Percentiles rank a stretch among this genome's conserved stretches.
These are phyloP conservation scores for Drosophila ananassae DNA, from an alignment of 1,140 invertebrate species.

Conservation along the genomic window DNA sequence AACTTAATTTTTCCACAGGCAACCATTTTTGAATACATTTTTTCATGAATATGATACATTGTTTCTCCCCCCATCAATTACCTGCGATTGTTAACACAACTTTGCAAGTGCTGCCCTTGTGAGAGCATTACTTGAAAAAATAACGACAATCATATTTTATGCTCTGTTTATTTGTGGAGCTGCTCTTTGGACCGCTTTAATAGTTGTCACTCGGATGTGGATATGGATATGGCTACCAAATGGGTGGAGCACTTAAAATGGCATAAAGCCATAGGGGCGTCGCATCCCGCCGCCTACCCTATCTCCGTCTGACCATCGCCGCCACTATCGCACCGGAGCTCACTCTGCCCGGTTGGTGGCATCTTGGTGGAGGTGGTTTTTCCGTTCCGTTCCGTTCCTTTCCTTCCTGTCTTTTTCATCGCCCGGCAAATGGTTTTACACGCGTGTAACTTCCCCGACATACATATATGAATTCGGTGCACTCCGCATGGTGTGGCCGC, in stretches of 20 bases:
- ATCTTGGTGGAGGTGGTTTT: constrained; percentile 37
- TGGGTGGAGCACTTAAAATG: constrained; percentile 73
- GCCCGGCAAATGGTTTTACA: constrained; percentile 58
- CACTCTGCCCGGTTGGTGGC: constrained; percentile 28
- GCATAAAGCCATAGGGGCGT: constrained; percentile 68
- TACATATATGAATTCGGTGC: constrained; percentile 23
- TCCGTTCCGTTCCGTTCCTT: constrained; percentile 4
- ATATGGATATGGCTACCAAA: constrained; percentile 53
- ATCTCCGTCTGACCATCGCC: constrained; percentile 14
- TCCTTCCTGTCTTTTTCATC: constrained; percentile 28
- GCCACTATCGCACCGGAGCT: constrained; percentile 25
- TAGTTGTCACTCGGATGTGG: constrained; percentile 60
- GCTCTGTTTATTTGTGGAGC: constrained; percentile 68
- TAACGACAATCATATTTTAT: constrained; percentile 72
- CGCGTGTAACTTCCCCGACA: constrained; percentile 30
- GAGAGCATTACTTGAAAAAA: constrained; percentile 28
- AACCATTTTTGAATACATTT: background rate
- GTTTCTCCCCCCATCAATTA: constrained; percentile 15
- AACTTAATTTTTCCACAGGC: background rate
- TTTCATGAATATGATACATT: background rate
- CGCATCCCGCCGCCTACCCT: constrained; percentile 2
- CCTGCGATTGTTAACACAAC: constrained; percentile 20
- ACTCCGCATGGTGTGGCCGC: constrained; percentile 39
- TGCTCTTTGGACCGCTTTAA: constrained; percentile 53
- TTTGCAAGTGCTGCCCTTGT: background rate